Base-by-base conservation (phyloP, 2,797 vertebrate species). In the Channallabes apus region DNA sequence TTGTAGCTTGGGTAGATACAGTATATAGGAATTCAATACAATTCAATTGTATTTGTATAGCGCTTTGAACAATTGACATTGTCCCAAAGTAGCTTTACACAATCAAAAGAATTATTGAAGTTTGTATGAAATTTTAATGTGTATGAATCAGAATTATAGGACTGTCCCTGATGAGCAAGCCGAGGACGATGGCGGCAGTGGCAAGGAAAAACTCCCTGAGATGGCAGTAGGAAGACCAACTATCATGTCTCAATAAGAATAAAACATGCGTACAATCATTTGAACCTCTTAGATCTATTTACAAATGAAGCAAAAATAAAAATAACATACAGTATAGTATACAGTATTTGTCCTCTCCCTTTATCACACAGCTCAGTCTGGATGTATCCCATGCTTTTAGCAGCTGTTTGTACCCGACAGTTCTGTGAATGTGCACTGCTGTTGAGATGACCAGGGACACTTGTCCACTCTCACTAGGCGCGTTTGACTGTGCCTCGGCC, bases 381-480 rank as follows among this genome's bases (percentile, higher is more conserved):
- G 35, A 59, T 77, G 29, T 59, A 77, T 58, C 38, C 35, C 0
- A 79, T 51, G 62, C 12, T 71, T 77, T 69, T 71, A 83, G 27
- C 80, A 83, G 75, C 67, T 72, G 75, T 72, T 83, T 83, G n/a
- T 51, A n/a, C 35, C 32, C 56, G 38, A 22, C 58, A 29, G 17
- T 0, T 6, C 27, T 67, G 65, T 83, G 24, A 29, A 29, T 35
- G 41, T 15, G 41, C 8, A 38, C 75, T 35, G 38, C 82, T 86
- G 81, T 56, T 69, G 54, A 69, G 54, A 88, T 84, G 88, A 89
- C 92, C 89, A 64, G 82, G 89, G 91, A 93, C 92, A 93, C 92
- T 92, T 91, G 92, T 94, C 93, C 88, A 85, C 92, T 91, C 90
- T 86, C 90, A 87, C 89, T 87, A 86, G 90, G 88, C 1, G 81